These are phyloP conservation scores for Muscicapa comitata DNA, from an alignment of 2,797 vertebrate genomes.

Conservation along the genomic window DNA sequence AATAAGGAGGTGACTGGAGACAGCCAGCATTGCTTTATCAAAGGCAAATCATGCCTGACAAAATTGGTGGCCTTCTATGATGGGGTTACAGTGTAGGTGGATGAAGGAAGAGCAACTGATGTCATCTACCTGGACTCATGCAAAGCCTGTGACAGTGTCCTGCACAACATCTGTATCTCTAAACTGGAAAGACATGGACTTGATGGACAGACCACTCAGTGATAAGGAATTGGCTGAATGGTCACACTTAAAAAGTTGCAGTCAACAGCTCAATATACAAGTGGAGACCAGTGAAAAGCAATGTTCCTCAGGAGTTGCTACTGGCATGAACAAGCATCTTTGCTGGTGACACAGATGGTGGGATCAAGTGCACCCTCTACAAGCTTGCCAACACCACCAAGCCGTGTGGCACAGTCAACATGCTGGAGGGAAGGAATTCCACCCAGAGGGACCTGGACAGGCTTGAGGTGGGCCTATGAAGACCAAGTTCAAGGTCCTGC, in stretches of 20 bases:
- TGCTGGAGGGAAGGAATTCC: neutral
- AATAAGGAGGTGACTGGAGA: neutral
- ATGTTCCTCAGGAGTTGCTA: neutral
- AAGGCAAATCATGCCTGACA: neutral
- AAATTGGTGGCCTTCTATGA: neutral
- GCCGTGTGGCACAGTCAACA: fast-evolving
- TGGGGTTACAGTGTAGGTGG: neutral
- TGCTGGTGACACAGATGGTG: neutral
- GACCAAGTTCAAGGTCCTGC: neutral
- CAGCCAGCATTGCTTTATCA: neutral
- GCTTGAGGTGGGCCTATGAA: fast-evolving
- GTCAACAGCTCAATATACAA: neutral
- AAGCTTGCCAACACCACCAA: no score
- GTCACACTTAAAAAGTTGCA: neutral
- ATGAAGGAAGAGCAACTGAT: neutral
- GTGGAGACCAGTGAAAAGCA: neutral
- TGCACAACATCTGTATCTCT: neutral
- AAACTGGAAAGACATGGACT: neutral
- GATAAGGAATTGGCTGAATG: neutral
- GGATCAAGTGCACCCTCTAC: fast-evolving
- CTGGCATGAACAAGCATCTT: neutral
- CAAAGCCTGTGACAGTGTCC: neutral
- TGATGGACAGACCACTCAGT: neutral
- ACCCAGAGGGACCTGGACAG: neutral
- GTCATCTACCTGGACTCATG: neutral